phyloP scores from a whole-genome alignment of 2,797 vertebrate genomes.

The Anomalospiza imberbis region DNA sequence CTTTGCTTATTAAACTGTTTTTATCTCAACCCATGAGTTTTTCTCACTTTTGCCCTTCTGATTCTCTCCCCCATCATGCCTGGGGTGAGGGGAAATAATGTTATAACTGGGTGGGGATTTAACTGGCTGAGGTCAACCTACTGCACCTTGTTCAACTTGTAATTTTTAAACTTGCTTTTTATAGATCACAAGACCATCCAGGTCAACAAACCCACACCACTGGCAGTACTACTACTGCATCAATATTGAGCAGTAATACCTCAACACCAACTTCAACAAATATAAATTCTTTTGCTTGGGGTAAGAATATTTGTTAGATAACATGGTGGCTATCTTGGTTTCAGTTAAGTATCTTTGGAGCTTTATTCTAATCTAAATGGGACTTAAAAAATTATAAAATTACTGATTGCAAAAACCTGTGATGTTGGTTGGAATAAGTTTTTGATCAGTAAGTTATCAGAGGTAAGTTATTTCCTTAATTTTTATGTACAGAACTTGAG shows the following conservation, averaged over 20 bases:
- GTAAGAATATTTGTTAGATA: constrained; percentile 61
- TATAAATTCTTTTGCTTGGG: constrained; percentile 72
- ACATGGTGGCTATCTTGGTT: not conserved
- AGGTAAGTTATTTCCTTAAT: not conserved
- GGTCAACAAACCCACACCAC: constrained; percentile 67
- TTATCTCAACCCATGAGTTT: not conserved
- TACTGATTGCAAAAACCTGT: not conserved
- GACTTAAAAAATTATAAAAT: not conserved
- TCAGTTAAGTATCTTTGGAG: not conserved
- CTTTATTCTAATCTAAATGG: not conserved
- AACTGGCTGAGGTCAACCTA: not conserved
- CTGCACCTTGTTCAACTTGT: not conserved
- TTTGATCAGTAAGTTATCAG: not conserved
- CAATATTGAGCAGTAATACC: constrained; percentile 66
- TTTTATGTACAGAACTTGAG: not conserved
- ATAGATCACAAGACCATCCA: constrained; percentile 73
- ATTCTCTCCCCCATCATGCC: not conserved
- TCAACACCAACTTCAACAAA: constrained; percentile 68
- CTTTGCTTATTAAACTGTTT: not conserved
- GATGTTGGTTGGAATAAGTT: not conserved
- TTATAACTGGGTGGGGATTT: not conserved
- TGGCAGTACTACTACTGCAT: constrained; percentile 61
- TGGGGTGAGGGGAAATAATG: not conserved
- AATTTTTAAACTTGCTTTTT: not conserved
- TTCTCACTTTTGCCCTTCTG: not conserved